A percentile compares a stretch with the other conserved stretches of the same genome.
Conservation (phyloP, 2,113 vertebrate species). For the Pituophis catenifer region DNA sequence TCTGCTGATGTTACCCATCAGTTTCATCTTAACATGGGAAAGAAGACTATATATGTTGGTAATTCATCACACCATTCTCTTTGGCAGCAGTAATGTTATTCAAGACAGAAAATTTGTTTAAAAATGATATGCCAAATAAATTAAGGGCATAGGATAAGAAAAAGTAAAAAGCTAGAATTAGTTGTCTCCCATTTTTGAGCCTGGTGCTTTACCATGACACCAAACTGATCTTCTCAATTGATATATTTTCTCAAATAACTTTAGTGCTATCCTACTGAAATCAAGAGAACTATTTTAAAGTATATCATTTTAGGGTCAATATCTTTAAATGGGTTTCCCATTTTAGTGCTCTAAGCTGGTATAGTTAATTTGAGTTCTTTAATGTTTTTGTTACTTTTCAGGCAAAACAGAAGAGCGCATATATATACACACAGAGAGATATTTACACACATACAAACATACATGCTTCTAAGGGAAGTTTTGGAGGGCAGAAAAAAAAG, state of each 20-base stretch:
- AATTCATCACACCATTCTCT: background rate
- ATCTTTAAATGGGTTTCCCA: background rate
- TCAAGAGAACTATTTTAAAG: background rate
- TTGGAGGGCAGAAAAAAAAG: background rate
- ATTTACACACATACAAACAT: background rate
- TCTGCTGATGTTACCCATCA: background rate
- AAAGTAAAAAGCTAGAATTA: background rate
- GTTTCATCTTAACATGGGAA: background rate
- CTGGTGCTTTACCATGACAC: background rate
- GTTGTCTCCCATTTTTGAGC: background rate
- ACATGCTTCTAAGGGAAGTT: background rate
- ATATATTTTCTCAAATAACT: background rate
- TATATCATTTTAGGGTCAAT: background rate
- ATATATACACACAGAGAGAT: background rate
- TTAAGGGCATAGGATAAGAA: background rate
- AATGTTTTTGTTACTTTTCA: background rate
- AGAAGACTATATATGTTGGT: background rate
- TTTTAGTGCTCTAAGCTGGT: background rate
- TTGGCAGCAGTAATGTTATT: background rate
- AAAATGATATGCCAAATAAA: background rate
- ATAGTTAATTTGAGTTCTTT: background rate
- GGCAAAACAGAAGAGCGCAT: background rate
- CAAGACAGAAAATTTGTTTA: background rate
- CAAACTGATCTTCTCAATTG: background rate
- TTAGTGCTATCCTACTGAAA: background rate